These are phyloP conservation scores for Panopea generosa DNA, from an alignment of 2,888 invertebrate genomes.

Conservation along the genomic window DNA sequence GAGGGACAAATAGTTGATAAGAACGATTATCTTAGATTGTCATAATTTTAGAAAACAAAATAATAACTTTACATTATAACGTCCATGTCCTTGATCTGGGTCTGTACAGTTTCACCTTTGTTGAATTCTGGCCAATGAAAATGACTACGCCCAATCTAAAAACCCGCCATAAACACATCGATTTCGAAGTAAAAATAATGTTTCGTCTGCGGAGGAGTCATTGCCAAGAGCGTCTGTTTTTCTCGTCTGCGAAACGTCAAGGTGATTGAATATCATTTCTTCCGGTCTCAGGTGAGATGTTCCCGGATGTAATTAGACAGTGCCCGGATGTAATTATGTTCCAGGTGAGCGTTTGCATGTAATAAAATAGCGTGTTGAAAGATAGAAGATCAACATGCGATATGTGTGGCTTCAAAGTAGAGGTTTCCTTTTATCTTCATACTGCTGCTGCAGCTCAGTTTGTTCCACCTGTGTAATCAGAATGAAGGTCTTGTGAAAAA, in stretches of 20 bases:
- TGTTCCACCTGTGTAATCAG: no score
- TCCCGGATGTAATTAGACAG: constrained; percentile 51
- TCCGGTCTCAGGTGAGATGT: constrained; percentile 59
- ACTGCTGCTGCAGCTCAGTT: no score
- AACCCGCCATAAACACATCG: not conserved
- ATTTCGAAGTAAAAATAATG: not conserved
- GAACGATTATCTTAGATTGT: no score
- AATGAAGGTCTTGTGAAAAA: no score
- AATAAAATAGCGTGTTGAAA: constrained; percentile 33
- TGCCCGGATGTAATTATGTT: constrained; percentile 61
- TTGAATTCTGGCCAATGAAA: not conserved
- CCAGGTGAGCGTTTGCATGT: constrained; percentile 52
- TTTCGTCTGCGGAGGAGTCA: not conserved
- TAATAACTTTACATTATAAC: no score
- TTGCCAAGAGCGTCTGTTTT: constrained; percentile 36
- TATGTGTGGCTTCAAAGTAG: constrained; percentile 43
- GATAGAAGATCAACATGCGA: constrained; percentile 35
- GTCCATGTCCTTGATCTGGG: no score
- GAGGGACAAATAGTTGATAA: no score
- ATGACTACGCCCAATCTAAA: not conserved
- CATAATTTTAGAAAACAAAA: no score
- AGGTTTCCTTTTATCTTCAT: not conserved
- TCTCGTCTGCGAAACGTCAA: constrained; percentile 55
- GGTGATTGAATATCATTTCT: constrained; percentile 54
- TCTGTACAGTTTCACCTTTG: no score